Evolutionary conservation across 2,888 invertebrate genomes (phyloP), one percentile per base, ranked within the genome.

Genomic region (Leptopterna dolabrata): DNA sequence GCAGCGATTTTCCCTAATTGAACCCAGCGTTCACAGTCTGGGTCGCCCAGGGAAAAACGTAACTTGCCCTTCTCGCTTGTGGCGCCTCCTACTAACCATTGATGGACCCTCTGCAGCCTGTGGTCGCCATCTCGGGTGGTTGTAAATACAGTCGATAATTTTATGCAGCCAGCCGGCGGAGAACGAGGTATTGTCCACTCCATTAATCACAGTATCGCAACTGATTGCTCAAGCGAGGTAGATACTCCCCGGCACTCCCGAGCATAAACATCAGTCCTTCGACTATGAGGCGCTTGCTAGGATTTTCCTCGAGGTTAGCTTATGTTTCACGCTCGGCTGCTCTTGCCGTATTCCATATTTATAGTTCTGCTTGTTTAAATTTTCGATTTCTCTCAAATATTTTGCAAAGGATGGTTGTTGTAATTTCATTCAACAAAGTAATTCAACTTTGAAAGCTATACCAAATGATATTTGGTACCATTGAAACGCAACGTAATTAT

Each of bases 181-280:
- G 45, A 78, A 45, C 27, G 45, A 45, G 78, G 45, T 19, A 45
- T 78, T 78, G 78, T 78, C 78, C 78, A 78, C 76, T 29, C 76
- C 78, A 78, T 78, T 78, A 78, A 78, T 78, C 78, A 24, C 78
- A 27, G 27, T 78, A 45, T 41, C 78, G 78, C 78, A 78, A 78
- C 78, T 78, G 78, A 78, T 78, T 43, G 78, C 45, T 45, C 78
- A 78, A 41, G 78, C 45, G 76, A 36, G n/a, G 36, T 30, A 76
- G 41, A 29, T n/a, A 30, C 41, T 27, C n/a, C 45, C 14, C n/a
- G 14, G 27, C 27, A 24, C 45, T 6, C 24, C 45, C 45, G 78
- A 78, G 27, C 78, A 78, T 78, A 78, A 78, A 43, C 78, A 78
- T 78, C 78, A 78, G n/a, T 4, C 55, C 19, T 19, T n/a, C 55